A percentile compares a stretch with the other conserved stretches of the same genome.
Conservation (phyloP, 1,140 invertebrate genomes). For the Monomorium pharaonis region DNA sequence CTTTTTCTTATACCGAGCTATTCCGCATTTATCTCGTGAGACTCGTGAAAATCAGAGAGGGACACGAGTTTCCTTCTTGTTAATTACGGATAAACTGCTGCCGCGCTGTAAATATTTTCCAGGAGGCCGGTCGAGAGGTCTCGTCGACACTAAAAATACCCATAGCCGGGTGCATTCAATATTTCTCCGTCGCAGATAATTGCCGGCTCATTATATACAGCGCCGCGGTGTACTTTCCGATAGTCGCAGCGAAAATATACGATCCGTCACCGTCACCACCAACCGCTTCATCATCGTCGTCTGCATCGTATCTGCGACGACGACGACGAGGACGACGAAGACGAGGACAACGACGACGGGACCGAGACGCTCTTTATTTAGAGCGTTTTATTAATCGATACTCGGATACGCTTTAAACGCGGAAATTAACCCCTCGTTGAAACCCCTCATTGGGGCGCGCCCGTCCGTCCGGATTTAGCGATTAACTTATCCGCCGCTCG, state of each 20-base stretch:
- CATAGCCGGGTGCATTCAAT: not conserved
- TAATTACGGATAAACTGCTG: not conserved
- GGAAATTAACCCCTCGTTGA: not conserved
- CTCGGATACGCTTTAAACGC: not conserved
- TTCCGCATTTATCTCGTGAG: not conserved
- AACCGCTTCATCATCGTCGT: not conserved
- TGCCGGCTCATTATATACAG: slow-evolving; percentile 42
- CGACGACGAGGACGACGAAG: too few species aligned
- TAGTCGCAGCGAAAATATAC: slow-evolving; percentile 3
- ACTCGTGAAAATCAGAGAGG: not conserved
- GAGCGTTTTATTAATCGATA: slow-evolving; percentile 17
- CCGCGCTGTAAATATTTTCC: slow-evolving; percentile 25
- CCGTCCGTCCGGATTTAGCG: not conserved
- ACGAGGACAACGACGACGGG: not conserved
- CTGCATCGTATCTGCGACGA: not conserved
- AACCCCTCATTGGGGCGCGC: too few species aligned
- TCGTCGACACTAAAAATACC: slow-evolving; percentile 25
- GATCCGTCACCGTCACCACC: not conserved
- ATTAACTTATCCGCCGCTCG: not conserved
- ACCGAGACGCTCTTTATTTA: slow-evolving; percentile 3
- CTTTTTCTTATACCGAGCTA: not conserved
- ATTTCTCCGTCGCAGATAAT: slow-evolving; percentile 35
- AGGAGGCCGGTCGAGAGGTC: not conserved
- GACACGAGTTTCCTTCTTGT: not conserved
- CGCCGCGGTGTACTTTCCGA: slow-evolving; percentile 12